Evolutionary conservation across 1,140 invertebrate genomes (phyloP), one percentile per base, ranked within the genome.

Genomic region (Bombus balteatus): DNA sequence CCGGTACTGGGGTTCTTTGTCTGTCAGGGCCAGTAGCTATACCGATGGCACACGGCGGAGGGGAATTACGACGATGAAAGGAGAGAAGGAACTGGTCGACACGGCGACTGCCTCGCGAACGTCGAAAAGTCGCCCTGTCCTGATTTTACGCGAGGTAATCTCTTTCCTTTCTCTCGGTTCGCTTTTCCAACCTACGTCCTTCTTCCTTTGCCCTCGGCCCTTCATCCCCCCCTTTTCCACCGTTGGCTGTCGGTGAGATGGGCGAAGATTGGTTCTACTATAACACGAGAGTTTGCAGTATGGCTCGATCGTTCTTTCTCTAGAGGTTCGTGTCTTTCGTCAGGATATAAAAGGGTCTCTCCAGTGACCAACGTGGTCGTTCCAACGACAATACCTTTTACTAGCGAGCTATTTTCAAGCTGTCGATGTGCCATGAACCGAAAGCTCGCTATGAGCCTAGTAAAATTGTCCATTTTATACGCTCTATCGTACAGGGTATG

Each of bases 71-170:
- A 15, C 80, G 81, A 81, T 84, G 88, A 89, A 89, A 89, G 72
- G 28, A 89, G 65, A 32, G 84, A 89, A 89, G 75, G 84, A 88
- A 89, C 88, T 89, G 43, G 85, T 87, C 88, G 88, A 78, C 75
- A 34, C 86, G 85, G 81, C 77, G 72, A 76, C 74, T 53, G 81
- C 53, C 75, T 78, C 88, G 89, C 78, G 81, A 87, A 89, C 85
- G 85, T 83, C 85, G 85, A 89, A 89, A 90, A 90, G 73, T 89
- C 85, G 74, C 65, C 65, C 43, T 43, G 78, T 37, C 78, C 41
- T 81, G 78, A 87, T 89, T 89, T 90, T 90, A 90, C 74, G 79
- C 78, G 85, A 87, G 57, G 85, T 90, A 90, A 90, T 90, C 85
- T 85, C 81, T 71, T 89, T 86, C 80, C 78, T 79, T 81, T 81